Evolutionary conservation across 1,140 invertebrate genomes (phyloP).

Genomic region (Apis dorsata): DNA sequence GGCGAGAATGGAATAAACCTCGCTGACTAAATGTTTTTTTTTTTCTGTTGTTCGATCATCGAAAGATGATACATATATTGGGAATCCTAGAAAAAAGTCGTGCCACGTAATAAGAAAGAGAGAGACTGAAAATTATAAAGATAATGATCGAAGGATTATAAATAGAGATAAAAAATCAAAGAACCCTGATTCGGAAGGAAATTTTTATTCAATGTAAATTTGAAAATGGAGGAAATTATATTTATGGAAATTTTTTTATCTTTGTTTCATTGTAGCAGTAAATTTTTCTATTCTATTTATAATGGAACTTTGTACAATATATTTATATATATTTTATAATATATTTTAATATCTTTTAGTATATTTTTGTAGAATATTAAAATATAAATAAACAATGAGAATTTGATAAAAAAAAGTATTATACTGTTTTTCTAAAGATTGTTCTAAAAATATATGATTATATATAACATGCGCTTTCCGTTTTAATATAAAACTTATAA

Average conservation of each 20-base stretch:
- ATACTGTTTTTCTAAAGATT: too few relatives aligned
- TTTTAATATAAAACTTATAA: too few relatives aligned
- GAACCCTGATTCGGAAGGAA: conserved; percentile 16
- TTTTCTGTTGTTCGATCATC: conserved; percentile 16
- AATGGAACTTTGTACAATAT: not conserved
- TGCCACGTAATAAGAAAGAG: not conserved
- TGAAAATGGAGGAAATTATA: not conserved
- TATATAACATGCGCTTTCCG: too few relatives aligned
- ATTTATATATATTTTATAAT: not conserved
- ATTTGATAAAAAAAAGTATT: too few relatives aligned
- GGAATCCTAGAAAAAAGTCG: conserved; percentile 5
- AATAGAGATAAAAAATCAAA: conserved; percentile 14
- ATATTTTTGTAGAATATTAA: too few relatives aligned
- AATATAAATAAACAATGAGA: too few relatives aligned
- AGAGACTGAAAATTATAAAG: not conserved
- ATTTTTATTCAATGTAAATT: not conserved
- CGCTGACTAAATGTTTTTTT: not conserved
- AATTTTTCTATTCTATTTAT: not conserved
- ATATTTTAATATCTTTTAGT: too few relatives aligned
- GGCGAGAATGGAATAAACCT: conserved; percentile 23
- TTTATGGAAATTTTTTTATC: not conserved
- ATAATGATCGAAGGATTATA: not conserved
- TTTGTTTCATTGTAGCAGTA: not conserved
- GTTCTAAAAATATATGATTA: too few relatives aligned
- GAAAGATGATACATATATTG: not conserved